Conservation (phyloP, 1,140 invertebrate genomes). For the Meloidogyne exigua region DNA sequence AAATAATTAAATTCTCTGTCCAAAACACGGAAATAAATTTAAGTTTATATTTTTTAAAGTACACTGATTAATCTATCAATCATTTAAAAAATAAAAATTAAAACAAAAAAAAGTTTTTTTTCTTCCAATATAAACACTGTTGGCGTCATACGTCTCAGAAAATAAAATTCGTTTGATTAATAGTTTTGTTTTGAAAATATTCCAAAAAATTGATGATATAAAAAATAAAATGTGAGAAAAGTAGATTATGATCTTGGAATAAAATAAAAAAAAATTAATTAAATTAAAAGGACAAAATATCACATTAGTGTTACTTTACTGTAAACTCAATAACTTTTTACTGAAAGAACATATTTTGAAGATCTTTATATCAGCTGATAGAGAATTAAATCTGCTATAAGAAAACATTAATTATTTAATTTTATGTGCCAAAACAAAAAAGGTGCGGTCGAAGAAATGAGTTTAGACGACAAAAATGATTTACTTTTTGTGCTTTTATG, state of each 20-base stretch:
- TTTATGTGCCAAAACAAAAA: too few species aligned
- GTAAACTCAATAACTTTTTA: background rate
- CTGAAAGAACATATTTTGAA: background rate
- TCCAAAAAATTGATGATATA: background rate
- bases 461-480: too few species aligned
- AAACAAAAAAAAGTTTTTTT: constrained; percentile 1
- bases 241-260: background rate
- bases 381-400: background rate
- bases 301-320: background rate
- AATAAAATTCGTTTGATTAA: background rate
- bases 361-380: background rate
- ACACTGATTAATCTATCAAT: background rate
- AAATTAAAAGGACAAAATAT: background rate
- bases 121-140: background rate
- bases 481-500: too few species aligned
- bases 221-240: background rate
- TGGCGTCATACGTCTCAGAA: background rate
- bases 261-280: background rate
- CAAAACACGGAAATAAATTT: background rate
- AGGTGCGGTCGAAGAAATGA: too few species aligned
- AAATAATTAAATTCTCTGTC: too few species aligned
- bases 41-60: background rate
- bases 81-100: background rate
- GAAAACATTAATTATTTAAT: too few species aligned
- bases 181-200: background rate